Base-by-base conservation (phyloP, 2,797 vertebrate genomes). In the Neosilurus hyrtlii region DNA sequence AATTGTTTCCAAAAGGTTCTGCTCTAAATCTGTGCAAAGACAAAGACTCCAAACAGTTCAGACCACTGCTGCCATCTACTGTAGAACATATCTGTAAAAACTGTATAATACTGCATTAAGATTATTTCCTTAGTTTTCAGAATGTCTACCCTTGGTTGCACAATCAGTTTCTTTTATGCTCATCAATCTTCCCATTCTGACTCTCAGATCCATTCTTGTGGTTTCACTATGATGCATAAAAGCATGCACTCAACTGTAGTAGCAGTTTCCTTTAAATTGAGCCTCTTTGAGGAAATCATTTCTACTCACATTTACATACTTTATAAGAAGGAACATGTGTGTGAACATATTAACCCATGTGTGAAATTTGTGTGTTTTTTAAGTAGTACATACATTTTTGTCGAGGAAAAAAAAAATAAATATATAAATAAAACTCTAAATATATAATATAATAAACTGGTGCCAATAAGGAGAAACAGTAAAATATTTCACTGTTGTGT, bases 61-160 rank as follows among this genome's bases (percentile, higher is more conserved):
- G 81, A 14, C 1, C 54, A 73, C 2, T 82, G 80, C 57, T 83
- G 85, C 81, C 83, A 72, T 79, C 87, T 88, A 20, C 65, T 88
- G 87, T 62, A 67, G 9, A 67, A 16, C 14, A 70, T 74, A 35
- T 11, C 26, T 0, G 10, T 57, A 35, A 24, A 16, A 18, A 30
- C 26, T 0, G 18, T 57, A 35, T 26, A 24, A 9, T 0, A 35
- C 3, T 54, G 30, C 51, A 26, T 54, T 56, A 24, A 24, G 22
- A 18, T 35, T 30, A 15, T 20, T 11, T 10, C 56, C 5, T 73
- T 5, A 12, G 0, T 0, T 1, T 57, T 37, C 20, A 43, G 20
- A 74, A 57, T 37, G 54, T 9, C 73, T 20, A 37, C 2, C 20
- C 18, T 37, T 26, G 2, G 4, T 59, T 18, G 26, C 20, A 7